Conservation (phyloP, 2,888 invertebrate genomes). For the Leuctra nigra region DNA sequence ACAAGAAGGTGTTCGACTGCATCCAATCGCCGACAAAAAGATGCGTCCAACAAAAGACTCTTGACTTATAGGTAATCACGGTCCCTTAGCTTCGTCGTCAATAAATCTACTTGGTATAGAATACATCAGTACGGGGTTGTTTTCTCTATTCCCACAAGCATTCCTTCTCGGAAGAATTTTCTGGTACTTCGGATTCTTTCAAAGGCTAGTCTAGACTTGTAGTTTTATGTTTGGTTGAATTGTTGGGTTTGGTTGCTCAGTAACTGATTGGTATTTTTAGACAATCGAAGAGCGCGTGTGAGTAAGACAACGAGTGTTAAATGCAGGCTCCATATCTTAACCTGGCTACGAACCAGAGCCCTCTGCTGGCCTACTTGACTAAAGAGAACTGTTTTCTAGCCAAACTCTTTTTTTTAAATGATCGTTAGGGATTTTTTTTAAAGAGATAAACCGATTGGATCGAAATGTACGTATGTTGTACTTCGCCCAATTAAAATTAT, state of each 20-base stretch:
- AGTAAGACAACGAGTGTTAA: too few species aligned
- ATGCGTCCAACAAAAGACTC: not conserved
- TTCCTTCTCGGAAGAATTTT: not conserved
- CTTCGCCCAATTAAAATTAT: too few species aligned
- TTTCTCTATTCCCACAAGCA: not conserved
- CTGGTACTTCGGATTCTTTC: not conserved
- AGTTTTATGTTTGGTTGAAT: too few species aligned
- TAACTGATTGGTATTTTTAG: constrained; percentile 4
- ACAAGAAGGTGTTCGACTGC: too few species aligned
- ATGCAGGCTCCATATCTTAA: not conserved
- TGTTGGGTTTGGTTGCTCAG: too few species aligned
- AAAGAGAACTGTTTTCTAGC: too few species aligned
- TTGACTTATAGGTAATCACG: constrained; percentile 4
- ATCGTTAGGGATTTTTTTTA: too few species aligned
- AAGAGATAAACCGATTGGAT: too few species aligned
- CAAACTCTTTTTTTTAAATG: too few species aligned
- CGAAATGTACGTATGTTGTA: too few species aligned
- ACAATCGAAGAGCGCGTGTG: constrained; percentile 4
- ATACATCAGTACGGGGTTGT: not conserved
- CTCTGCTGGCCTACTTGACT: too few species aligned
- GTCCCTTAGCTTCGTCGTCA: not conserved
- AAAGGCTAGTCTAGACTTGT: not conserved
- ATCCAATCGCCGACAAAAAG: not conserved
- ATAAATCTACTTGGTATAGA: too few species aligned
- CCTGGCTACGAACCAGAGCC: not conserved